These are phyloP conservation scores for Hecatera dysodea DNA, from an alignment of 2,888 invertebrate species.

Conservation along the genomic window DNA sequence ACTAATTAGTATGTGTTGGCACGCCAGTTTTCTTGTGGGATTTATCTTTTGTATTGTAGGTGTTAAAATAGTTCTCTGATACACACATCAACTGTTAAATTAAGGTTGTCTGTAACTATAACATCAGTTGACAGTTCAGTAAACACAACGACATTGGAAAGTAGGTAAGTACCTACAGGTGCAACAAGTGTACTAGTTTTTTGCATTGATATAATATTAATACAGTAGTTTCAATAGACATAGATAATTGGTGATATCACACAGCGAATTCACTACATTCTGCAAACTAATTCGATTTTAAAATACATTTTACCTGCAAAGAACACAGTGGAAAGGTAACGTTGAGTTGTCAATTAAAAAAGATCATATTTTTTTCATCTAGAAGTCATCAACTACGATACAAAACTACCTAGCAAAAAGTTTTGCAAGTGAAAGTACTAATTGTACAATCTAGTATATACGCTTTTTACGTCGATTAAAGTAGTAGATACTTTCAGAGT, in stretches of 20 bases:
- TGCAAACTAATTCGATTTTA: constrained; percentile 1
- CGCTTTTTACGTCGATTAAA: constrained; percentile 29
- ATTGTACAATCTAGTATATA: constrained; percentile 31
- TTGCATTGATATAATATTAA: not conserved
- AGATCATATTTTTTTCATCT: not conserved
- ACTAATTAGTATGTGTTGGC: constrained; percentile 35
- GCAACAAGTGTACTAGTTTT: not conserved
- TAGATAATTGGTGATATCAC: not conserved
- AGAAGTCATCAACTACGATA: not conserved
- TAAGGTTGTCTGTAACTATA: not conserved
- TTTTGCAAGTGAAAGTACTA: constrained; percentile 44
- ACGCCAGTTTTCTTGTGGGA: constrained; percentile 20
- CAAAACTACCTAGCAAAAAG: constrained; percentile 3
- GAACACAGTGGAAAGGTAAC: not conserved
- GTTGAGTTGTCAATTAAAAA: not conserved
- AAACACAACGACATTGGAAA: not conserved
- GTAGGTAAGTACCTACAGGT: not conserved
- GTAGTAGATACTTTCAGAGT: not conserved
- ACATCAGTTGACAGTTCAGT: not conserved
- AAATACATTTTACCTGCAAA: constrained; percentile 21
- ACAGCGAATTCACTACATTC: not conserved
- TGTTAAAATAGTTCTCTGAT: constrained; percentile 1
- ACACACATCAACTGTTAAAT: constrained; percentile 14
- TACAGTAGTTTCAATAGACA: not conserved
- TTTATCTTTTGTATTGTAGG: constrained; percentile 17